Evolutionary conservation across 2,797 vertebrate species (phyloP).

Genomic region (Salarias fasciatus): DNA sequence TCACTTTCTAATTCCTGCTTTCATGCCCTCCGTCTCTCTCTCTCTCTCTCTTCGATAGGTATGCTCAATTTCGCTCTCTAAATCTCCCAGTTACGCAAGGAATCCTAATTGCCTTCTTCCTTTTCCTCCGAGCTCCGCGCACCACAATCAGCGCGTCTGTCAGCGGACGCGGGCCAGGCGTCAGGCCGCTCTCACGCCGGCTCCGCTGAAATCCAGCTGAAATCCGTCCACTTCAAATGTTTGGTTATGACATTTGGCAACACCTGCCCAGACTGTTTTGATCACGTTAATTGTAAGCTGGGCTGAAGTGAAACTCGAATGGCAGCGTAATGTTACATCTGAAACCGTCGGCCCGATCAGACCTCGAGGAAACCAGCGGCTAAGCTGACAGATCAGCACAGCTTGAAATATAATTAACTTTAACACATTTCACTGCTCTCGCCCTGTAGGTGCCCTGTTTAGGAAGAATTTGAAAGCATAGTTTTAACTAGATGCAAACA

Average conservation of each 20-base stretch:
- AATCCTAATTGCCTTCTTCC: slow-evolving; percentile 83
- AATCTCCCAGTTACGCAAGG: slow-evolving; percentile 71
- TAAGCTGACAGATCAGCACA: no score
- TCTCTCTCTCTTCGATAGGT: slow-evolving; percentile 73
- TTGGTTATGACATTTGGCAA: slow-evolving; percentile 22
- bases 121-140: slow-evolving; percentile 61
- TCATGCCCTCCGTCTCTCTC: slow-evolving; percentile 14
- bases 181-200: slow-evolving; percentile 26
- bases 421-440: background rate
- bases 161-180: slow-evolving; percentile 27
- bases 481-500: slow-evolving; percentile 1
- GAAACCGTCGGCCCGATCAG: background rate
- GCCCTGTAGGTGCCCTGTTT: background rate
- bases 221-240: slow-evolving; percentile 27
- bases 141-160: slow-evolving; percentile 29
- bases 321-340: background rate
- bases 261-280: background rate
- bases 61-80: slow-evolving; percentile 80
- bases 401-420: background rate
- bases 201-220: slow-evolving; percentile 4
- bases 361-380: no score
- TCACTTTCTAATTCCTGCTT: slow-evolving; percentile 47
- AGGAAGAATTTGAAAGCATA: background rate
- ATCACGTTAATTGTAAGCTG: background rate
- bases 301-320: slow-evolving; percentile 1